These are phyloP conservation scores for Pinna nobilis DNA, from an alignment of 1,140 invertebrate species.

Conservation along the genomic window DNA sequence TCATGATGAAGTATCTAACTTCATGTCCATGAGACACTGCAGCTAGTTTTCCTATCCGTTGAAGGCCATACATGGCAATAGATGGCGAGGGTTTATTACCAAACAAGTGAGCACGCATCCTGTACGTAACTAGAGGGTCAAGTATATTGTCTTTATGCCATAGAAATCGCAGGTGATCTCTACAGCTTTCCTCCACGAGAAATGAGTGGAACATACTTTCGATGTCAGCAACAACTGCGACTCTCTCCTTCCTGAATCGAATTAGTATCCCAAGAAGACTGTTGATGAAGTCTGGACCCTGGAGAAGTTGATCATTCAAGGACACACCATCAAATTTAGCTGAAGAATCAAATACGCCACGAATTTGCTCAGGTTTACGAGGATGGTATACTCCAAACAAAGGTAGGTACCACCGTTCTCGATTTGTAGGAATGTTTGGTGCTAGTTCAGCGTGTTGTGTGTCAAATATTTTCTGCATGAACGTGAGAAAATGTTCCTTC, in stretches of 20 bases:
- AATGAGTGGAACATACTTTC: conserved; percentile 42
- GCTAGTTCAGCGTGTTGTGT: conserved; percentile 22
- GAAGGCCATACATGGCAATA: conserved; percentile 3
- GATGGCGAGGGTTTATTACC: conserved; percentile 30
- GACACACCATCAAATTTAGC: conserved; percentile 21
- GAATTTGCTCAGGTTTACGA: conserved; percentile 21
- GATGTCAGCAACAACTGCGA: conserved; percentile 32
- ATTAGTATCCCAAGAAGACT: conserved; percentile 31
- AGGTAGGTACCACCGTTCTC: conserved; percentile 36
- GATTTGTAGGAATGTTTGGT: conserved; percentile 8
- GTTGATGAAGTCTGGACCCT: conserved; percentile 30
- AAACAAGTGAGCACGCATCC: conserved; percentile 44
- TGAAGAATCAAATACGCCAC: conserved; percentile 36
- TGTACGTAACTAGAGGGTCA: conserved; percentile 7
- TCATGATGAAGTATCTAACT: conserved; percentile 19
- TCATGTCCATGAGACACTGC: conserved; percentile 14
- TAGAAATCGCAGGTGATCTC: conserved; percentile 31
- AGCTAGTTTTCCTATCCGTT: background rate
- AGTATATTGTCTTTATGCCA: conserved; percentile 36
- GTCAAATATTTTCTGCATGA: conserved; percentile 36
- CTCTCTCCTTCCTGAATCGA: conserved; percentile 28
- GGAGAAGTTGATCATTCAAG: conserved; percentile 36
- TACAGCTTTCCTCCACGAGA: conserved; percentile 16
- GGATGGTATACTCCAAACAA: conserved; percentile 36
- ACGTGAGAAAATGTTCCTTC: conserved; percentile 22